Conservation (phyloP, 2,888 invertebrate genomes). For the Macrosiphum euphorbiae region DNA sequence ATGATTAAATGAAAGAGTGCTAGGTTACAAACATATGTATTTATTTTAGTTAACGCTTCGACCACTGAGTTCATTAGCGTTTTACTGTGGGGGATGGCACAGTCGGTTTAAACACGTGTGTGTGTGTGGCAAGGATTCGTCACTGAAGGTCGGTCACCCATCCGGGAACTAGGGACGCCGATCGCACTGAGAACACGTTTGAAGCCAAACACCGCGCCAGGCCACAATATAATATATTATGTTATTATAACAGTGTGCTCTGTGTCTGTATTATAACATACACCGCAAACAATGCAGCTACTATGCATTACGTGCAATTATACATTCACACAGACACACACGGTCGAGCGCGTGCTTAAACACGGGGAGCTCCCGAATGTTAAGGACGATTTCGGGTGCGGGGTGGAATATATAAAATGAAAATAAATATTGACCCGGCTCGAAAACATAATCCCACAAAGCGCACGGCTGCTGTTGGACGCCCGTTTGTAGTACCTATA, state of each 20-base stretch:
- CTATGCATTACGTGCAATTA: constrained; percentile 1
- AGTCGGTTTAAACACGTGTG: too few species aligned
- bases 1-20: too few species aligned
- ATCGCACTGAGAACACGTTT: too few species aligned
- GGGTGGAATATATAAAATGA: neutral
- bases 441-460: neutral
- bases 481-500: neutral
- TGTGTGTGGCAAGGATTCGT: too few species aligned
- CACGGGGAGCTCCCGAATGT: neutral
- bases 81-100: too few species aligned
- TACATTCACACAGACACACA: neutral
- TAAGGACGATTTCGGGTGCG: neutral
- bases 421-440: constrained; percentile 12
- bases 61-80: too few species aligned
- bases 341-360: neutral
- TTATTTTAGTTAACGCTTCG: too few species aligned
- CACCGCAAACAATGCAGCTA: neutral
- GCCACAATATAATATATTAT: neutral
- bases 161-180: too few species aligned
- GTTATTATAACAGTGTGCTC: neutral
- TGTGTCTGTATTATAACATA: neutral
- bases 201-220: too few species aligned
- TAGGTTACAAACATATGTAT: too few species aligned
- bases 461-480: neutral
- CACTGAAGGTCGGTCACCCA: too few species aligned